Conservation (phyloP, 2,797 vertebrate genomes). For the Tenualosa ilisha region DNA sequence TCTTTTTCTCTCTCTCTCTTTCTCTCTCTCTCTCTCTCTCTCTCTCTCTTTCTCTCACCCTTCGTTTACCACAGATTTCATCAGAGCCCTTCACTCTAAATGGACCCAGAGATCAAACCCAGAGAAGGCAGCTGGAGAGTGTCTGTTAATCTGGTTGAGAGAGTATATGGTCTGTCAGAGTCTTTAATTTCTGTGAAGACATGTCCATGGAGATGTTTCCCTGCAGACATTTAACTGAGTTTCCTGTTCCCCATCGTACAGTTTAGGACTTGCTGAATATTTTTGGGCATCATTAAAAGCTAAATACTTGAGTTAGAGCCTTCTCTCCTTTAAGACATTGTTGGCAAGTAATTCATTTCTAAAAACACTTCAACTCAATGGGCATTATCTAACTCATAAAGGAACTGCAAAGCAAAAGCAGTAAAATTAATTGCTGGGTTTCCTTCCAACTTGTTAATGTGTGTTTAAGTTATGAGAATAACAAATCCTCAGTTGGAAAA, state of each 20-base stretch:
- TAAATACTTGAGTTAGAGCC: not conserved
- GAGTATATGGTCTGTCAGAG: not conserved
- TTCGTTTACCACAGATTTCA: not conserved
- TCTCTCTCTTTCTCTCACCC: not conserved
- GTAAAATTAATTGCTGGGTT: too few species aligned
- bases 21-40: not conserved
- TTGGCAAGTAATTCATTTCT: not conserved
- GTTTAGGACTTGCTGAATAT: not conserved
- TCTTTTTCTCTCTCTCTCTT: not conserved
- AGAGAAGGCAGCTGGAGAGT: not conserved
- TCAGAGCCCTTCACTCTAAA: not conserved
- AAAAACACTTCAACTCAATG: not conserved
- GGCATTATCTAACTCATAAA: not conserved
- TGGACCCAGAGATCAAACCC: not conserved
- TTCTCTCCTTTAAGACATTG: not conserved
- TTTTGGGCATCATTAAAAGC: not conserved
- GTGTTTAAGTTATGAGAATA: too few species aligned
- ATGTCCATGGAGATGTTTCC: not conserved
- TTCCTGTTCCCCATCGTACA: not conserved
- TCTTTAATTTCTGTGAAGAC: not conserved
- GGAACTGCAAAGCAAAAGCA: too few species aligned
- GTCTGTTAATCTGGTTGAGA: not conserved
- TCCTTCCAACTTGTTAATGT: too few species aligned
- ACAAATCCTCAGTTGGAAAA: too few species aligned
- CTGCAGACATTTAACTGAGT: not conserved